These are phyloP conservation scores for Andrena dorsata DNA, from an alignment of 2,888 invertebrate genomes.

Conservation along the genomic window DNA sequence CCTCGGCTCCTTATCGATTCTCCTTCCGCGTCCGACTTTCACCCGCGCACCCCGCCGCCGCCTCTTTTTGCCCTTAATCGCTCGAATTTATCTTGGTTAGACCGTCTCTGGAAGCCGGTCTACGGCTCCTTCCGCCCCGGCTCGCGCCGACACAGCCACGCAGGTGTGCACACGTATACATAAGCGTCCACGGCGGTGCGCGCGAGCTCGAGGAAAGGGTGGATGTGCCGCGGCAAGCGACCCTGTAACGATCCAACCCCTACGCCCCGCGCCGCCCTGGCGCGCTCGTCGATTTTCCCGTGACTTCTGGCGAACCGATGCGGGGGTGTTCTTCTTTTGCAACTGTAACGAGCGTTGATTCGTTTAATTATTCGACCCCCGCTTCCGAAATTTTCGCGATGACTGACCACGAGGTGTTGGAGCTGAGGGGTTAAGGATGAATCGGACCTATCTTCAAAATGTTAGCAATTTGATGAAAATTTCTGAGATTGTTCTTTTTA, in stretches of 20 bases:
- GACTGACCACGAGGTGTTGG: too few relatives aligned
- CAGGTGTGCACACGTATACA: conserved; percentile 7
- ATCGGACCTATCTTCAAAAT: too few relatives aligned
- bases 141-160: conserved; percentile 3
- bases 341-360: conserved; percentile 39
- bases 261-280: background rate
- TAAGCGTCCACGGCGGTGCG: background rate
- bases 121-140: conserved; percentile 1
- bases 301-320: conserved; percentile 57
- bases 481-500: too few relatives aligned
- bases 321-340: conserved; percentile 62
- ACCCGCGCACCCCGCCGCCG: conserved; percentile 27
- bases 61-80: conserved; percentile 74
- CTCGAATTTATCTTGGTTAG: conserved; percentile 78
- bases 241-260: conserved; percentile 57
- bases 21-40: conserved; percentile 32
- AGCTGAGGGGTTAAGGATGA: too few relatives aligned
- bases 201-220: background rate
- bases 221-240: background rate
- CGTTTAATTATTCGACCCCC: conserved; percentile 62
- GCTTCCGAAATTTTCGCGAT: too few relatives aligned
- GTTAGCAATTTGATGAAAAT: too few relatives aligned
- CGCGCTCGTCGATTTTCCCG: conserved; percentile 55
- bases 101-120: conserved; percentile 45
- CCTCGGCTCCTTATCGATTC: conserved; percentile 53